Evolutionary conservation across 2,113 vertebrate species (phyloP), one percentile per base, ranked within the genome.

Genomic region (Amphiprion ocellaris): DNA sequence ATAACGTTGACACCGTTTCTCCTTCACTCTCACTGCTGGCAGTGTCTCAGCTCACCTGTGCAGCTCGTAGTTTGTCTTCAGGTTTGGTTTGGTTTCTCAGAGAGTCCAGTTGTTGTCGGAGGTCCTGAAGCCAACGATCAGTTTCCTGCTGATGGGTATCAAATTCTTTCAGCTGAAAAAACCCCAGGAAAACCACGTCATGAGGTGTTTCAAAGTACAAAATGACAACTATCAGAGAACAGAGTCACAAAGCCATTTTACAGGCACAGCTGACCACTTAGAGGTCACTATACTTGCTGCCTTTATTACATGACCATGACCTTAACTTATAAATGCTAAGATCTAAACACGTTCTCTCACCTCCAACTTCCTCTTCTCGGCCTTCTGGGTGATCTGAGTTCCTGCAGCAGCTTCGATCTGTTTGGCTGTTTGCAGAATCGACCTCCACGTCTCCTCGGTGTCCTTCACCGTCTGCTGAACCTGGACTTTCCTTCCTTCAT

Each of bases 401-500:
- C 77, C 83, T 2, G 82, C 86, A 6, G 83, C 10, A 0, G 44
- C 87, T 12, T 75, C 60, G 0, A 79, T 14, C 19, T 92, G 82
- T 12, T 78, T 65, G 2, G 92, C 92, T 0, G 50, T 63, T 8
- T 87, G 83, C 69, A 93, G 70, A 5, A 93, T 61, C 0, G 55
- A 74, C 79, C 47, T 90, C 94, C 94, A 95, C 78, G 80, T 82
- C 64, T 95, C 90, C 81, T 95, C 93, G 1, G 69, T 26, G 2
- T 90, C 91, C 61, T 41, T 64, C 30, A 93, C 84, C 0, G 56
- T 65, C 86, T 89, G 86, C 56, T 90, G 85, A 15, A 90, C 80
- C 4, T 84, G 74, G 1, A 10, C 49, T 9, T 63, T 90, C 74
- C 79, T 74, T 54, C 37, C 60, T 54, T 85, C 69, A 4, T 87